phyloP scores from a whole-genome alignment of 2,888 invertebrate genomes.

The Phytoseiulus persimilis region DNA sequence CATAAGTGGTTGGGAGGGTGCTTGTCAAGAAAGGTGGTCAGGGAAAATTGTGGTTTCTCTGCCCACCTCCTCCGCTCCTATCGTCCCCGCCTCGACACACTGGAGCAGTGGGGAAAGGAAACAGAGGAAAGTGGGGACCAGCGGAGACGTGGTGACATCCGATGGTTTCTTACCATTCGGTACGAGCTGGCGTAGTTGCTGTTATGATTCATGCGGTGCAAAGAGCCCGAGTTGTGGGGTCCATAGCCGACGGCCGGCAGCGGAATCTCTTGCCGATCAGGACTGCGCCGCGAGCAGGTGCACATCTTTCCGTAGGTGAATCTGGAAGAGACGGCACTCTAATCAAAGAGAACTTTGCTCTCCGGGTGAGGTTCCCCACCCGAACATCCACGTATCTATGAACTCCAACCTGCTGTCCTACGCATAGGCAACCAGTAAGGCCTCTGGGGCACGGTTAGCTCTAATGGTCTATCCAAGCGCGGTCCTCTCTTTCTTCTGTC shows the following conservation, averaged over 20 bases:
- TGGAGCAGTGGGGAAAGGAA: background rate
- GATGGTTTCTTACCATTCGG: background rate
- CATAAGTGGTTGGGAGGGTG: background rate
- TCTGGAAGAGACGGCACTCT: slow-evolving; percentile 45
- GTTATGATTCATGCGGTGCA: background rate
- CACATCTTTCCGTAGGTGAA: slow-evolving; percentile 45
- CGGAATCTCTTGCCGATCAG: slow-evolving; percentile 12
- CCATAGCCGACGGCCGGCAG: background rate
- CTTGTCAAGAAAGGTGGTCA: background rate
- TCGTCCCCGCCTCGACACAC: background rate
- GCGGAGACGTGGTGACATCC: background rate
- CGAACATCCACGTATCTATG: background rate
- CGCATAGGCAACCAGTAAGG: background rate
- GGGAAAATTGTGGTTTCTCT: background rate
- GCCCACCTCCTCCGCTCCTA: background rate
- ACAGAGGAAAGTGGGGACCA: background rate
- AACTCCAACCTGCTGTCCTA: background rate
- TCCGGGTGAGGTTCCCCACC: background rate
- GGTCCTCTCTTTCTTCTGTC: background rate
- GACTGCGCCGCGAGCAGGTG: slow-evolving; percentile 43
- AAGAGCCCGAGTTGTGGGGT: background rate
- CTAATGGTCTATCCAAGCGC: background rate
- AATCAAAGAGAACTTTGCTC: background rate
- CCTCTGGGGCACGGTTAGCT: background rate
- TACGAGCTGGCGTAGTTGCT: background rate